Evolutionary conservation across 2,888 invertebrate species (phyloP).

Genomic region (Zele albiditarsus): DNA sequence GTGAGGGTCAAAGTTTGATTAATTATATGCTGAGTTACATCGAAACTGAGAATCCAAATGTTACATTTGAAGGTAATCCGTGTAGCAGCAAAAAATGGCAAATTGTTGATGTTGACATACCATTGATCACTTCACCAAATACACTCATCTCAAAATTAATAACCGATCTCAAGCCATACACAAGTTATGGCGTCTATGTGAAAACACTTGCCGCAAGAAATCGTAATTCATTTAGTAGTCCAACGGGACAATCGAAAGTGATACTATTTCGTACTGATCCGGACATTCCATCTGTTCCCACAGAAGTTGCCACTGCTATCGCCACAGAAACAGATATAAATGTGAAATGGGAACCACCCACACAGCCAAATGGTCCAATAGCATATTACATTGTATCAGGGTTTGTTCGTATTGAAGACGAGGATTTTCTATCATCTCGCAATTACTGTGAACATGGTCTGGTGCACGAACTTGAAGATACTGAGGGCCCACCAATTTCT

Average conservation of each 20-base stretch:
- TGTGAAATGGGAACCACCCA: conserved; percentile 78
- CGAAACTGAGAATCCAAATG: conserved; percentile 74
- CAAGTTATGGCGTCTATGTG: conserved; percentile 84
- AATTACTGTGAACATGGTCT: conserved; percentile 71
- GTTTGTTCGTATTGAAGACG: conserved; percentile 59
- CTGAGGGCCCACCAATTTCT: conserved; percentile 49
- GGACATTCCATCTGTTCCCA: conserved; percentile 68
- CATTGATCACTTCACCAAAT: conserved; percentile 34
- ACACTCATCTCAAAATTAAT: conserved; percentile 60
- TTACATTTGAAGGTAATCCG: conserved; percentile 76
- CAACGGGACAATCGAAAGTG: conserved; percentile 62
- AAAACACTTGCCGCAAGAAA: conserved; percentile 76
- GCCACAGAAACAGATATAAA: conserved; percentile 71
- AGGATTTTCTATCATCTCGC: conserved; percentile 61
- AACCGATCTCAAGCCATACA: conserved; percentile 77
- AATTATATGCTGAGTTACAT: conserved; percentile 80
- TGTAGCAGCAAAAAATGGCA: conserved; percentile 74
- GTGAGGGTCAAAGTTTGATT: conserved; percentile 70
- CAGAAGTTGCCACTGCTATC: conserved; percentile 64
- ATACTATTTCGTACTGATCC: conserved; percentile 62
- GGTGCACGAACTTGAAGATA: conserved; percentile 50
- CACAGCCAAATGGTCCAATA: conserved; percentile 77
- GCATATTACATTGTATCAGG: conserved; percentile 74
- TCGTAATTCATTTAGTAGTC: conserved; percentile 44
- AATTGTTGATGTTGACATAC: conserved; percentile 64